phyloP scores from a whole-genome alignment of 2,797 vertebrate species.

The Chrysocyon brachyurus region DNA sequence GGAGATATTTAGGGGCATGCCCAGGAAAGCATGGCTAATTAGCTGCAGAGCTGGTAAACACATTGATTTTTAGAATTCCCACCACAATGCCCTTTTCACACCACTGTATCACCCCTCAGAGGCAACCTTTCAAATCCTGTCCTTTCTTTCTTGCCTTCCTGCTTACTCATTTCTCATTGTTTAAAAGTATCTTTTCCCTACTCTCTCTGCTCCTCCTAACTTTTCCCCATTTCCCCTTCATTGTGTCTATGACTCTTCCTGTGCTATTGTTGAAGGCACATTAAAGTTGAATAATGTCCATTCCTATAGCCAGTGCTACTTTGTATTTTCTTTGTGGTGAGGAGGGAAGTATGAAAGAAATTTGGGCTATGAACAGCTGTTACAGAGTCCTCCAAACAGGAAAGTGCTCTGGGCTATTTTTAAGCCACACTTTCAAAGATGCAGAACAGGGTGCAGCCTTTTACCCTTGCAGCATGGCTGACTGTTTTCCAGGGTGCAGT shows the following conservation, averaged over 20 bases:
- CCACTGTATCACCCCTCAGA: not conserved
- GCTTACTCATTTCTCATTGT: conserved; percentile 69
- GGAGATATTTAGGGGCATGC: not conserved
- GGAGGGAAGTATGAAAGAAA: conserved; percentile 78
- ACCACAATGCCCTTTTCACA: not conserved
- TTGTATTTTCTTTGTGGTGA: conserved; percentile 74
- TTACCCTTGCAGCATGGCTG: not conserved
- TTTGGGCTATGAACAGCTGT: conserved; percentile 81
- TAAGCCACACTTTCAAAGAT: conserved; percentile 75
- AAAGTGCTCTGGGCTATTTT: conserved; percentile 79
- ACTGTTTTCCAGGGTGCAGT: conserved; percentile 67
- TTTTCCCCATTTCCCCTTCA: conserved; percentile 72
- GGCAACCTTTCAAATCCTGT: conserved; percentile 27
- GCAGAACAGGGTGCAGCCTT: conserved; percentile 27
- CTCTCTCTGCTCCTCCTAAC: conserved; percentile 1
- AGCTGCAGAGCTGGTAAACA: not conserved
- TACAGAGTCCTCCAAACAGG: conserved; percentile 75
- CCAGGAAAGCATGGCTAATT: not conserved
- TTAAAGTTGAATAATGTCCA: conserved; percentile 70
- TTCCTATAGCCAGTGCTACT: conserved; percentile 66
- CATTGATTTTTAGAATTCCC: not conserved
- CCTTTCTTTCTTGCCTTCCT: conserved; percentile 63
- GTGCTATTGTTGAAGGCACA: conserved; percentile 79
- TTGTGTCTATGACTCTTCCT: conserved; percentile 82
- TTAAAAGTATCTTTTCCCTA: conserved; percentile 56